A percentile compares a stretch with the other conserved stretches of the same genome.
These are phyloP conservation scores for Prosopocoilus inquinatus DNA, from an alignment of 2,888 invertebrate genomes.

Conservation along the genomic window DNA sequence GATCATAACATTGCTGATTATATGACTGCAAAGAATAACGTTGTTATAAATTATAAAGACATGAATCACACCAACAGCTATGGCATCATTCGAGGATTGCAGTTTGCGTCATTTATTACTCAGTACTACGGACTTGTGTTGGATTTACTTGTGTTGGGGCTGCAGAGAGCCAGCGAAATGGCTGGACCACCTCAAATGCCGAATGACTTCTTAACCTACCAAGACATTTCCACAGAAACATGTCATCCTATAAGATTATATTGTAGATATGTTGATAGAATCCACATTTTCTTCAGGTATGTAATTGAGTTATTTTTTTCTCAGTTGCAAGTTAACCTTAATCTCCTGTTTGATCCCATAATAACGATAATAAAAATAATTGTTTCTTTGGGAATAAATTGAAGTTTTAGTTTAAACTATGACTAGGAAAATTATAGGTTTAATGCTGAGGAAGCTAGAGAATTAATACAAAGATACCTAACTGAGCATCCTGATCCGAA, in stretches of 20 bases:
- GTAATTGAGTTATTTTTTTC: too few relatives aligned
- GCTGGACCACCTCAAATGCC: slow-evolving; percentile 99
- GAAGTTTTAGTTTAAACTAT: too few relatives aligned
- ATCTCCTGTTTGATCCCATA: too few relatives aligned
- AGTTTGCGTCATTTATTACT: slow-evolving; percentile 98
- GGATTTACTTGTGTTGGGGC: slow-evolving; percentile 93
- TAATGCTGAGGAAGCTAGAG: slow-evolving; percentile 95
- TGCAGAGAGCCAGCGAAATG: slow-evolving; percentile 98
- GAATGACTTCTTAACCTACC: slow-evolving; percentile 97
- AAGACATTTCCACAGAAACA: slow-evolving; percentile 89
- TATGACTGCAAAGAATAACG: slow-evolving; percentile 99
- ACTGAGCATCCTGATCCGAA: slow-evolving; percentile 99
- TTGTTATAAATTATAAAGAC: slow-evolving; percentile 99
- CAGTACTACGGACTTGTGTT: slow-evolving; percentile 98
- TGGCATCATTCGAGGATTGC: slow-evolving; percentile 83
- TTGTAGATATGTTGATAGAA: slow-evolving; percentile 94
- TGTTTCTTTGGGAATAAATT: too few relatives aligned
- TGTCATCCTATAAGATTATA: slow-evolving; percentile 96
- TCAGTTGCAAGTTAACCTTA: too few relatives aligned
- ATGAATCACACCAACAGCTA: slow-evolving; percentile 99
- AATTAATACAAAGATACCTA: slow-evolving; percentile 95
- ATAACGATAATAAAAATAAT: too few relatives aligned
- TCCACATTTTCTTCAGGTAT: slow-evolving; percentile 92
- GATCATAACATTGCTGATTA: slow-evolving; percentile 99
- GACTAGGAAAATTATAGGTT: too few relatives aligned